A percentile compares a stretch with the other conserved stretches of the same genome.
Evolutionary conservation across 2,797 vertebrate species (phyloP).

Genomic region (Zalophus californianus): DNA sequence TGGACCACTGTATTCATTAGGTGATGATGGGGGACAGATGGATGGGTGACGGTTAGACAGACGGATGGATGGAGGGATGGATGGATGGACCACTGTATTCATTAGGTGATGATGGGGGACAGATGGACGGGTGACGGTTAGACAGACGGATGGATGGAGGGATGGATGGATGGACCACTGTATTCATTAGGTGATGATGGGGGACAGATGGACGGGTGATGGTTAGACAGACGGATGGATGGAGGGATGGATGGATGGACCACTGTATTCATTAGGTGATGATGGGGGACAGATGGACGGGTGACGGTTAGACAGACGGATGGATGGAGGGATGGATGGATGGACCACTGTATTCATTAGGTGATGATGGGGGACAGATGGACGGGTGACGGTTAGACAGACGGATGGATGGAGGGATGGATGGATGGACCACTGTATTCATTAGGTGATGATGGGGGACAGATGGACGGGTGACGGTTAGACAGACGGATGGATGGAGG

Average conservation of each 20-base stretch:
- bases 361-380: no score
- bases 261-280: no score
- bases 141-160: not conserved
- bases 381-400: not conserved
- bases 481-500: not conserved
- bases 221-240: not conserved
- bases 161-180: not conserved
- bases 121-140: not conserved
- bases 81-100: no score
- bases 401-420: not conserved
- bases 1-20: no score
- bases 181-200: no score
- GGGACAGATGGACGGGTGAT: not conserved
- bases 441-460: no score
- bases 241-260: not conserved
- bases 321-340: not conserved
- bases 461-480: not conserved
- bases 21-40: no score
- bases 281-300: not conserved
- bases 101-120: no score
- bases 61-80: not conserved
- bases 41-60: not conserved
- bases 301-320: not conserved
- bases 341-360: no score
- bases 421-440: no score